Evolutionary conservation across 2,888 invertebrate species (phyloP), one percentile per base, ranked within the genome.

Genomic region (Erebia aethiops): DNA sequence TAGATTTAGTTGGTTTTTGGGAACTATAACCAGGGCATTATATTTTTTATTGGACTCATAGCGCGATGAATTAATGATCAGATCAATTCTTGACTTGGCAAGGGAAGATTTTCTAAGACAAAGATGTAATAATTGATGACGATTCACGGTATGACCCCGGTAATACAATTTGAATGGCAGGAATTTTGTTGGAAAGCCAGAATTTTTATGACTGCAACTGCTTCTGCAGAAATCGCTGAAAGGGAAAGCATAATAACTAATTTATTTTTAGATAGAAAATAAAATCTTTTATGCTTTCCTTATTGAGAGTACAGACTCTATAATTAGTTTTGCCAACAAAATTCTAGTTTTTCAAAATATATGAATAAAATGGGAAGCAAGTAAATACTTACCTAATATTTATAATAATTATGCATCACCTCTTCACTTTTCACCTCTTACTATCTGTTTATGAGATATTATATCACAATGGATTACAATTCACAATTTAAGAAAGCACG

Each of bases 171-270:
- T 35, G 35, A 35, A 16, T 18, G 16, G 16, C 16, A 1, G 18
- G 16, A 54, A 16, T 43, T 51, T 26, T n/a, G n/a, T 46, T 70
- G 60, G 54, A 69, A 67, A 16, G 58, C 56, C 35, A 56, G 41
- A 43, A 43, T 43, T 43, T 52, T 54, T 1, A 35, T 35, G 35
- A 35, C 35, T 0, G 26, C 26, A 26, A 26, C 26, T n/a, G n/a
- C 26, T 35, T 35, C 7, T 35, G 5, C 49, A 51, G n/a, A 51
- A 14, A 51, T 51, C 35, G 0, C 5, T 35, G 26, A 35, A 35
- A 35, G 7, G 35, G 3, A 26, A 0, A 26, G 26, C 26, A 26
- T 26, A 26, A 26, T 3, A 26, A 4, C 26, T 26, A n/a, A n/a
- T n/a, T 21, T 21, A 21, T 21, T 26, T 26, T 26, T 26, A 26